phyloP scores from a whole-genome alignment of 2,113 vertebrate genomes.

The Maylandia zebra region DNA sequence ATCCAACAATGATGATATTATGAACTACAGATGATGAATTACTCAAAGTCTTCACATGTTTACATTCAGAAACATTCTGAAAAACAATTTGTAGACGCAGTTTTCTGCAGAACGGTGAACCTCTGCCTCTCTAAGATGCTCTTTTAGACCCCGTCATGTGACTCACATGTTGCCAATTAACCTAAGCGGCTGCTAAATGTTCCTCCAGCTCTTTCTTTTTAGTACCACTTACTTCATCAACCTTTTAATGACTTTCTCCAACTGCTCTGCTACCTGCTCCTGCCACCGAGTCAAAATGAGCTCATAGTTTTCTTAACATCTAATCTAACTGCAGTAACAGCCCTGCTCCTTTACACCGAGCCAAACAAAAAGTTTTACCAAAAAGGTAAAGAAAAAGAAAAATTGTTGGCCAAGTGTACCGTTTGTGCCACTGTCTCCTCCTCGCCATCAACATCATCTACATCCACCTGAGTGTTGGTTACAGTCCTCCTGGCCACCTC shows the following conservation, averaged over 20 bases:
- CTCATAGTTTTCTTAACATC: background rate
- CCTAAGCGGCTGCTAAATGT: background rate
- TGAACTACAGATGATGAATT: background rate
- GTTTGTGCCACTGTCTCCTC: slow-evolving; percentile 81
- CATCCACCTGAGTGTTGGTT: slow-evolving; percentile 71
- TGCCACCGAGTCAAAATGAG: background rate
- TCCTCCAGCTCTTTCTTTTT: background rate
- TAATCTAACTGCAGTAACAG: background rate
- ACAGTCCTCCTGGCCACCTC: slow-evolving; percentile 84
- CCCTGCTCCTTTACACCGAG: background rate
- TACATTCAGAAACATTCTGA: background rate
- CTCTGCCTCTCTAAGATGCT: background rate
- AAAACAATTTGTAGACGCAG: background rate
- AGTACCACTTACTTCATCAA: background rate
- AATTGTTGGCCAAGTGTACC: background rate
- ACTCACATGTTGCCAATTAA: background rate
- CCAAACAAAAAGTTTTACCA: background rate
- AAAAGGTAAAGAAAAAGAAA: background rate
- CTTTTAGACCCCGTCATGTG: background rate
- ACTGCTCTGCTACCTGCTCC: background rate
- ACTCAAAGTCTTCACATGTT: background rate
- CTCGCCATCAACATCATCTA: slow-evolving; percentile 85
- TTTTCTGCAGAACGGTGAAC: background rate
- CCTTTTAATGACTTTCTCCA: background rate
- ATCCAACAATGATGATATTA: background rate